Base-by-base conservation (phyloP, 2,888 invertebrate genomes). In the Dyspetes luteomarginatus region DNA sequence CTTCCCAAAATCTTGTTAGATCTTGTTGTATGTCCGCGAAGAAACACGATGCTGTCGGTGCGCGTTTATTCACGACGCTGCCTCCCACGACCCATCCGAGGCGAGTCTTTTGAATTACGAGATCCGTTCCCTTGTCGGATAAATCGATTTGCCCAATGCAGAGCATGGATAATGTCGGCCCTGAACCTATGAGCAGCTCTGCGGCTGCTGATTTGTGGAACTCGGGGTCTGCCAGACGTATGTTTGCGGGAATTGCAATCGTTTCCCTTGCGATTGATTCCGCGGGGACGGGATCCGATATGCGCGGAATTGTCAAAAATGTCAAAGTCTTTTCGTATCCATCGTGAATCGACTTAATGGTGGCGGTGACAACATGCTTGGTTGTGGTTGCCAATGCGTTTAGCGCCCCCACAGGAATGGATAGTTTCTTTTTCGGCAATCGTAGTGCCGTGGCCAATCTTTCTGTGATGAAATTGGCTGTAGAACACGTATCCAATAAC, bases 401-500 rank as follows among this genome's bases (percentile, higher is more conserved):
- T 0, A 85, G n/a, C 12, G 82, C 65, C 0, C 79, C 82, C n/a
- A 83, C 71, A 19, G 81, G 65, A 12, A 83, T 60, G 4, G 36
- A 30, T 15, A 74, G 73, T n/a, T 45, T 28, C 26, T n/a, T 52
- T 28, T 48, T 78, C 3, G 77, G 68, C 9, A 84, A 36, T 1
- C 45, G 60, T 24, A 85, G 56, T 2, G 15, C 60, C 15, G 62
- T 50, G 1, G 81, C 81, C 2, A 84, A 62, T 0, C 15, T 43
- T 50, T 84, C 82, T 0, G 83, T 85, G 0, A 82, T 56, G 56
- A 85, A 85, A 55, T 84, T 72, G 2, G 78, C 64, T 0, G 82
- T 78, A 0, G 84, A 74, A 64, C 82, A 83, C 0, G 80, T 83
- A 17, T 82, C 82, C 4, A 82, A 19, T 7, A 84, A 26, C 3